phyloP scores from a whole-genome alignment of 2,797 vertebrate genomes.

The Anomalospiza imberbis region DNA sequence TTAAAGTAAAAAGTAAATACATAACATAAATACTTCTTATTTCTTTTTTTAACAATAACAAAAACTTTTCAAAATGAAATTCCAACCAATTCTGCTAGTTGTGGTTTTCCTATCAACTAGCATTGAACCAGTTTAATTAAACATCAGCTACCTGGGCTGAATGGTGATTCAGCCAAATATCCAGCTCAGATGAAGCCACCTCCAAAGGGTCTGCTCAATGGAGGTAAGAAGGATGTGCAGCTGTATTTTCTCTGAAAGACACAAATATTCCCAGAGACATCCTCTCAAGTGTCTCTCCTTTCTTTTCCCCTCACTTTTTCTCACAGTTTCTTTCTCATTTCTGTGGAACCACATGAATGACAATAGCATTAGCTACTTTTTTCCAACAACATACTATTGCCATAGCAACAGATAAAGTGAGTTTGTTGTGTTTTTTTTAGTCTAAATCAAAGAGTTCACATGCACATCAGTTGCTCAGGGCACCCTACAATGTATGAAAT shows the following conservation, averaged over 20 bases:
- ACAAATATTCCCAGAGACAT: neutral
- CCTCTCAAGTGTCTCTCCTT: neutral
- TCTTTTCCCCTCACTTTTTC: neutral
- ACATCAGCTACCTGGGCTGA: neutral
- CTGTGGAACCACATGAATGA: constrained; percentile 10
- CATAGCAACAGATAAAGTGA: constrained; percentile 16
- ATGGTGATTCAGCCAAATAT: neutral
- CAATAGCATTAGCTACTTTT: constrained; percentile 55
- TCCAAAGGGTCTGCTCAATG: neutral
- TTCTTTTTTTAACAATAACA: neutral
- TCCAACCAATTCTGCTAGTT: neutral
- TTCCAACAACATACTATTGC: constrained; percentile 11
- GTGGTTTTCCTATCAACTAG: neutral
- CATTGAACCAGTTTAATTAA: neutral
- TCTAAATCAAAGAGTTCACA: neutral
- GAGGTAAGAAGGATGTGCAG: neutral
- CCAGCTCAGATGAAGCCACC: neutral
- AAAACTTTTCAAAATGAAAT: neutral
- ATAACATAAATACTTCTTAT: neutral
- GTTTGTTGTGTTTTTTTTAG: constrained; percentile 11
- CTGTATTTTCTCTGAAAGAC: neutral
- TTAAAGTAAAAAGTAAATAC: neutral
- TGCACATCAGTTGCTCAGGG: neutral
- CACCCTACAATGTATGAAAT: neutral
- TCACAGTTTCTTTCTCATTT: constrained; percentile 33